phyloP scores from a whole-genome alignment of 2,113 vertebrate species.

The Dromiciops gliroides region DNA sequence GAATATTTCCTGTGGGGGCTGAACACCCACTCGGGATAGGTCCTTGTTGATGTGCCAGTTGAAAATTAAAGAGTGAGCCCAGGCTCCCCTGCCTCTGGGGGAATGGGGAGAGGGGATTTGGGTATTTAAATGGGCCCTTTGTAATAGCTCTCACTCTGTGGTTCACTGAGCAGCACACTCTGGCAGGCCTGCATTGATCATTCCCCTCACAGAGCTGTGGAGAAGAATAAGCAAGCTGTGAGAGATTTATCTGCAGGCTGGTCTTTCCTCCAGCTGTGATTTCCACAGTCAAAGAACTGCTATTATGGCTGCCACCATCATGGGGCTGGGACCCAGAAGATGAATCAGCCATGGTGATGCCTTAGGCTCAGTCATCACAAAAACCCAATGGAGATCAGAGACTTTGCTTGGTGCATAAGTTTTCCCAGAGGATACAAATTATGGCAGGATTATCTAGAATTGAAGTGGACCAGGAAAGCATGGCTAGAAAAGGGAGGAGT shows the following conservation, averaged over 20 bases:
- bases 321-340: conserved; percentile 1
- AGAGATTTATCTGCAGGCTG: conserved; percentile 67
- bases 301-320: not conserved
- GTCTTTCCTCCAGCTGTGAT: conserved; percentile 65
- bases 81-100: not conserved
- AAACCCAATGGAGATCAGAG: not conserved
- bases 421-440: conserved; percentile 10
- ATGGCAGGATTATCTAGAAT: not conserved
- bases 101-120: conserved; percentile 37
- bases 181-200: conserved; percentile 39
- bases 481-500: not conserved
- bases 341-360: not conserved
- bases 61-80: conserved; percentile 49
- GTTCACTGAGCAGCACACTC: conserved; percentile 61
- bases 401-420: not conserved
- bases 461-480: not conserved
- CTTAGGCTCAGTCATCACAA: not conserved
- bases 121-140: conserved; percentile 70
- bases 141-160: conserved; percentile 51
- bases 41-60: conserved; percentile 8
- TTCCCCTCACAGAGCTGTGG: conserved; percentile 58
- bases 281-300: conserved; percentile 53
- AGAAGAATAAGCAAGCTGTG: conserved; percentile 66
- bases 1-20: conserved; percentile 58
- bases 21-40: conserved; percentile 31